Base-by-base conservation (phyloP, 2,113 vertebrate genomes). In the Callipepla californica region DNA sequence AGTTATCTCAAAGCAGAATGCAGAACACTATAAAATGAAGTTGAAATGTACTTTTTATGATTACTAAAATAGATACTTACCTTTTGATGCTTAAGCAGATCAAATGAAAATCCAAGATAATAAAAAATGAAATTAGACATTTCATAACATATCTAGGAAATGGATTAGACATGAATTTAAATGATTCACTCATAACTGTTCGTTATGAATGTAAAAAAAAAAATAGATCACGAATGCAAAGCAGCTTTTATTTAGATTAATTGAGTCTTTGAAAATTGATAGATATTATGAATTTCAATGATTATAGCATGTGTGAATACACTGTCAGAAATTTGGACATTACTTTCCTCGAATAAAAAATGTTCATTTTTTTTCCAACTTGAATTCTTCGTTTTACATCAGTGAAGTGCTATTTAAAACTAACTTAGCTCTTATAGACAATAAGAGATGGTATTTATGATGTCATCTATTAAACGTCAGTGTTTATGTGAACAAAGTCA, bases 181-280 rank as follows among this genome's bases (percentile, higher is more conserved):
- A 89, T 82, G 7, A 72, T 93, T 79, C 10, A 58, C 92, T 91
- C 53, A 20, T 85, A 73, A 62, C 74, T 22, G 4, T 76, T 80
- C 88, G 72, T 89, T 87, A 73, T 34, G 25, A 85, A 93, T 69
- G 32, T 55, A 89, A 89, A 94, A 85, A 40, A n/a, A n/a, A 96
- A 12, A 62, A 12, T 32, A 82, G n/a, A 92, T 91, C 11, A 72
- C 38, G 80, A 95, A 92, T 34, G 20, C 15, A 85, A 85, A 90
- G 13, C 14, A 82, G 23, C 58, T 89, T 90, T 91, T 63, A 75
- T 87, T 79, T 82, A 85, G 69, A 77, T 25, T 85, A 69, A 91
- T 69, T 86, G 30, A 8, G 3, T 84, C 16, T 44, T 81, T 50
- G 0, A 1, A 85, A 84, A 12, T 22, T 22, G 25, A 84, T 6